Evolutionary conservation across 2,797 vertebrate genomes (phyloP).

Genomic region (Esox lucius): DNA sequence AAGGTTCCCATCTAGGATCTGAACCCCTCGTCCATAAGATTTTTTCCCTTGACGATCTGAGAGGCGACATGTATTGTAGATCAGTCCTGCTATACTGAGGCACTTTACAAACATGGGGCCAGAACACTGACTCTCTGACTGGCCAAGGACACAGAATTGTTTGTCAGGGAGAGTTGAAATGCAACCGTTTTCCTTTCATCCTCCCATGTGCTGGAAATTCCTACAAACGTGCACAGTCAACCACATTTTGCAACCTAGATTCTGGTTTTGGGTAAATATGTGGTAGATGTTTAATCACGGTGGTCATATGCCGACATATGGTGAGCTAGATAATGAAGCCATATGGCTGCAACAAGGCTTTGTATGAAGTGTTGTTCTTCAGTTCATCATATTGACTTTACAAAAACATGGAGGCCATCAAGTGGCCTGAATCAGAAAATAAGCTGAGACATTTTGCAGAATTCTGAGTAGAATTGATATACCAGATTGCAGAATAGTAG

Average conservation of each 20-base stretch:
- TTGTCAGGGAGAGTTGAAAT: background rate
- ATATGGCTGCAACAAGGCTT: background rate
- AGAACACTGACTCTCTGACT: constrained; percentile 10
- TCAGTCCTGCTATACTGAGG: background rate
- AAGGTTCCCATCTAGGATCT: background rate
- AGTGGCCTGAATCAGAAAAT: background rate
- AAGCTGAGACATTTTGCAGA: background rate
- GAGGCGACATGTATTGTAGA: background rate
- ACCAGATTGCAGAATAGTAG: constrained; percentile 1
- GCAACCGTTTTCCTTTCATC: background rate
- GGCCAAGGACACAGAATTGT: constrained; percentile 8
- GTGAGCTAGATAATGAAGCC: constrained; percentile 1
- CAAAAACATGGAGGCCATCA: background rate
- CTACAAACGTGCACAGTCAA: background rate
- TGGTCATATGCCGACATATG: background rate
- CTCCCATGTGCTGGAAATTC: background rate
- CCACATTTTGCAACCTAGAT: background rate
- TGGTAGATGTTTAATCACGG: background rate
- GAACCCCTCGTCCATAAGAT: background rate
- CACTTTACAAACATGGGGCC: background rate
- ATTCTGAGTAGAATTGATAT: background rate
- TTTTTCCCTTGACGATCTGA: background rate
- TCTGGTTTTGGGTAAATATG: background rate
- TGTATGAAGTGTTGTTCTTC: background rate
- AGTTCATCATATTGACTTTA: background rate